phyloP scores from a whole-genome alignment of 2,113 vertebrate species.

The Tenrec ecaudatus region DNA sequence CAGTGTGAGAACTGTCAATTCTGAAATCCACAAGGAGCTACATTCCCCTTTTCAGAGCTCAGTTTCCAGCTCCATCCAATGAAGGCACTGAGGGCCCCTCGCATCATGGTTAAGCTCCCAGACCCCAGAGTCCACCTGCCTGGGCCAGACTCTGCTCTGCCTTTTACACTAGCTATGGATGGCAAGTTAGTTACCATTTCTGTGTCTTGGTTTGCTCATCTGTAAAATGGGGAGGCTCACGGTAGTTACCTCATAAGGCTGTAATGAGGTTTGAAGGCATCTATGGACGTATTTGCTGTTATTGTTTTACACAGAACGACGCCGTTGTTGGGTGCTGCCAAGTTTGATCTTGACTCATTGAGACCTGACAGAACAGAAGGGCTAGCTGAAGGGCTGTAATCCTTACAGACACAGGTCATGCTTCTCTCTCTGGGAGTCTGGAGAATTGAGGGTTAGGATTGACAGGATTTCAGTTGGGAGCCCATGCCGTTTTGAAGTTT shows the following conservation, averaged over 20 bases:
- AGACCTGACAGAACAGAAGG: too few species aligned
- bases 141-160: not conserved
- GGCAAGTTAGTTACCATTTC: not conserved
- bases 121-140: not conserved
- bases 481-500: slow-evolving; percentile 12
- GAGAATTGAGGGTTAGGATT: not conserved
- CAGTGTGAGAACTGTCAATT: not conserved
- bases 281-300: not conserved
- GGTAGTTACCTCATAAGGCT: not conserved
- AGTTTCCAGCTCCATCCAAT: not conserved
- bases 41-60: not conserved
- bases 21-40: not conserved
- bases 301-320: too few species aligned
- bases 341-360: not conserved
- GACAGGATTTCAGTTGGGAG: not conserved
- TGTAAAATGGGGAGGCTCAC: not conserved
- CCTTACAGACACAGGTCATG: not conserved
- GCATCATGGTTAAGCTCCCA: not conserved
- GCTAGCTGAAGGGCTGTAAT: not conserved
- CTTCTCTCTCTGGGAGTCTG: not conserved
- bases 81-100: not conserved
- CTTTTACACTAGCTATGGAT: not conserved
- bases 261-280: not conserved
- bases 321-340: too few species aligned
- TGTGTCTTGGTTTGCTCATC: not conserved